phyloP scores from a whole-genome alignment of 2,888 invertebrate species.

The Mayetiola destructor region DNA sequence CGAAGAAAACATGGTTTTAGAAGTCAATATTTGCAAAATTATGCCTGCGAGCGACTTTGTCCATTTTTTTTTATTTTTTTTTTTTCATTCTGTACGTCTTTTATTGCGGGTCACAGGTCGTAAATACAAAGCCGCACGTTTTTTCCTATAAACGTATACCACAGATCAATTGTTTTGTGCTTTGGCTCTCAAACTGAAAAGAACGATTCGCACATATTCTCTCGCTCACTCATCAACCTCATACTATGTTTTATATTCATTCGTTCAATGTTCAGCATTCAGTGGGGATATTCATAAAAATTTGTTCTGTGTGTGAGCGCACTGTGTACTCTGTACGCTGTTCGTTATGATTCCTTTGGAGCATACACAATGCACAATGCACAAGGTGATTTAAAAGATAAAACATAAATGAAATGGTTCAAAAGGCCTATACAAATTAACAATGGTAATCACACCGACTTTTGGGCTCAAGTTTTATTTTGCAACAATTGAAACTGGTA shows the following conservation, averaged over 20 bases:
- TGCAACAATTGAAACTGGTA: no score
- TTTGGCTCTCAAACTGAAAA: no score
- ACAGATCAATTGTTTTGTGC: not conserved
- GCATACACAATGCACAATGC: no score
- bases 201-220: not conserved
- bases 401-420: not conserved
- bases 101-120: constrained; percentile 20
- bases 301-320: no score
- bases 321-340: not conserved
- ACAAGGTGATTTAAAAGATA: not conserved
- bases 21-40: constrained; percentile 15
- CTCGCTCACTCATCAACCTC: no score
- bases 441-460: no score
- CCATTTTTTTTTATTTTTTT: constrained; percentile 18
- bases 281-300: no score
- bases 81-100: constrained; percentile 15
- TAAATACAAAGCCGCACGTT: constrained; percentile 19
- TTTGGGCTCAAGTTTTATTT: no score
- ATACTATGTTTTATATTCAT: no score
- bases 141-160: constrained; percentile 1
- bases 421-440: no score
- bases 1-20: no score
- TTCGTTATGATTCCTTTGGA: not conserved
- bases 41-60: constrained; percentile 19
- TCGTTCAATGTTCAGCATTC: no score